phyloP scores from a whole-genome alignment of 1,140 invertebrate species.

The Elysia chlorotica region DNA sequence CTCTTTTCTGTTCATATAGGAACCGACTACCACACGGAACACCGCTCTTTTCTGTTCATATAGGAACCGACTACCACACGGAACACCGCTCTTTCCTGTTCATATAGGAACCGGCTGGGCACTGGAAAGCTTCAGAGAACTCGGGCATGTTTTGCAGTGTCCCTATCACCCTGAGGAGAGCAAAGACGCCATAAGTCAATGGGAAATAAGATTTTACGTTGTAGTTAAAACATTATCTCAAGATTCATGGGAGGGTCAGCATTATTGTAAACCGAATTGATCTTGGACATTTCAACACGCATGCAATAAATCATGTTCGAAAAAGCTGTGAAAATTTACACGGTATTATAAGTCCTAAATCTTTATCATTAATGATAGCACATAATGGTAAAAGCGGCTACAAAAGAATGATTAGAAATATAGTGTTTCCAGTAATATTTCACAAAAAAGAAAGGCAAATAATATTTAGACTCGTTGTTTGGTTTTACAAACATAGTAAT shows the following conservation, averaged over 20 bases:
- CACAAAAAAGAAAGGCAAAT: not conserved
- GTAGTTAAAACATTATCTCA: not conserved
- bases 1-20: no score
- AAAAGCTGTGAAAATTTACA: no score
- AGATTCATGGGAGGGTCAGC: not conserved
- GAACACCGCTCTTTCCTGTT: conserved; percentile 55
- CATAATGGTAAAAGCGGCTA: no score
- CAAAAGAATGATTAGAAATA: no score
- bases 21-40: no score
- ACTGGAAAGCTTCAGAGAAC: conserved; percentile 61
- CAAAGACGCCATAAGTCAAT: not conserved
- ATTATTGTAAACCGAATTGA: not conserved
- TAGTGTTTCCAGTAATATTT: no score
- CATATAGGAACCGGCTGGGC: conserved; percentile 55
- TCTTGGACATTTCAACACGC: not conserved
- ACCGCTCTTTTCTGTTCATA: no score
- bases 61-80: no score
- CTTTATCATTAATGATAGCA: no score
- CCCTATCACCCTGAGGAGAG: conserved; percentile 48
- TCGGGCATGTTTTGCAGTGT: conserved; percentile 48
- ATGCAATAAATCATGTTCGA: no score
- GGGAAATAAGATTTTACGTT: not conserved
- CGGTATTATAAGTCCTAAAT: no score
- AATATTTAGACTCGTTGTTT: not conserved
- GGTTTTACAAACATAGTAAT: not conserved